Evolutionary conservation across 30 jellyfish, hydroid and myxozoan genomes (phyloP), one percentile per base, ranked within the genome.

Genomic region (Cassiopea xamachana): DNA sequence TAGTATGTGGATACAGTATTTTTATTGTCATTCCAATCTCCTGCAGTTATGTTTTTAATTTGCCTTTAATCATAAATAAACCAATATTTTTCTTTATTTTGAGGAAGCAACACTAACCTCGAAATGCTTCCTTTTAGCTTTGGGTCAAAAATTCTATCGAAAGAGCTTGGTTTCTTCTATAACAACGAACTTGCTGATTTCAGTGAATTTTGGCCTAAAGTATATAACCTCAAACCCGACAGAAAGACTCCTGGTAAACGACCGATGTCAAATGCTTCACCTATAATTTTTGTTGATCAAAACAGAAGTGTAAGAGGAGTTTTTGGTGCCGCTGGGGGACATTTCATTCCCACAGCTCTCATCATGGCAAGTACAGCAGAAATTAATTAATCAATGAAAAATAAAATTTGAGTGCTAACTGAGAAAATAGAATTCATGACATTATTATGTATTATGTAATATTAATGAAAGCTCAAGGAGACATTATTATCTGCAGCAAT

Each of bases 321-420:
- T 0, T 90, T 97, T 81, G 99, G 99, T 7, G 99, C 99, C 7
- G 99, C 99, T 27, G 99, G 99, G 1, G 99, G 99, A 1, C 96
- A 83, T 75, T 97, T 97, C 84, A 97, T 97, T 43, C 99, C 99
- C 0, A 69, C 99, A 5, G 70, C 96, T 69, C 92, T 97, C 4
- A 49, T 91, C n/a, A 94, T 86, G 95, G 99, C 87, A 81, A 55
- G 98, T 73, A 14, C 7, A 6, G 45, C 15, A 27, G 39, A 27
- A 27, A 27, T 27, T 27, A 27, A 27, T 27, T 27, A 27, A 27
- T 27, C 39, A 27, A 27, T 27, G 39, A 27, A 27, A 27, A 27
- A 27, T 27, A 27, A 27, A 27, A 27, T 27, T 27, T 27, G 39
- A 27, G 39, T 27, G 39, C 39, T 27, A 27, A 27, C 39, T 27